Conservation (phyloP, 2,888 invertebrate genomes). For the Adelphocoris suturalis region DNA sequence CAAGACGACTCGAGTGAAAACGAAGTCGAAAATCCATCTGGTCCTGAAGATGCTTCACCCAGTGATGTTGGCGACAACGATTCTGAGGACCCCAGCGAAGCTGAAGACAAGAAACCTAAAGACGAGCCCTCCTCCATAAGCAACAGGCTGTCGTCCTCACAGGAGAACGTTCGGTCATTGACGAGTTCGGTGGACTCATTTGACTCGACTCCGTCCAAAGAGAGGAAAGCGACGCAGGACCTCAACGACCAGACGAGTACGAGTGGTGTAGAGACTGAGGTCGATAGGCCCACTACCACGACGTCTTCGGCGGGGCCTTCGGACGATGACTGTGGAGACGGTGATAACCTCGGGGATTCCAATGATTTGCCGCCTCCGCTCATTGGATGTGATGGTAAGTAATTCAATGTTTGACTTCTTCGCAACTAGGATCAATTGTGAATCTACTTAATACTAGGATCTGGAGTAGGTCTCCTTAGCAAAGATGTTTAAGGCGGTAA, state of each 20-base stretch:
- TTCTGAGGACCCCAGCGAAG: background rate
- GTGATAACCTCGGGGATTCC: background rate
- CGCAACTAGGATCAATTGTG: too few relatives aligned
- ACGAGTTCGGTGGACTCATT: slow-evolving; percentile 51
- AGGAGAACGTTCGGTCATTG: slow-evolving; percentile 40
- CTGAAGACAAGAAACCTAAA: background rate
- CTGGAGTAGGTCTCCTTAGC: too few relatives aligned
- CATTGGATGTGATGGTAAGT: background rate
- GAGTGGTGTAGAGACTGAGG: slow-evolving; percentile 44
- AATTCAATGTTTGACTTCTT: background rate
- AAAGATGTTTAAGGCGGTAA: too few relatives aligned
- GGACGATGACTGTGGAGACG: slow-evolving; percentile 21
- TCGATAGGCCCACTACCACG: background rate
- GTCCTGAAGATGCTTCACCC: slow-evolving; percentile 8
- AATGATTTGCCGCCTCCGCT: slow-evolving; percentile 5
- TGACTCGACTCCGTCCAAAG: slow-evolving; percentile 35
- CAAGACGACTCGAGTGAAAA: slow-evolving; percentile 20
- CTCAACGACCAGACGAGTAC: slow-evolving; percentile 36
- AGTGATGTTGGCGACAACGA: slow-evolving; percentile 36
- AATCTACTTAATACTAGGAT: too few relatives aligned
- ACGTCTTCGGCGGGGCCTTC: background rate
- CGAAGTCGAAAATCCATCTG: slow-evolving; percentile 31
- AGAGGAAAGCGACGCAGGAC: background rate
- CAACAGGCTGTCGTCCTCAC: slow-evolving; percentile 21
- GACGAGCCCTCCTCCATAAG: background rate